Conservation (phyloP, 2,797 vertebrate species). For the Champsocephalus esox region DNA sequence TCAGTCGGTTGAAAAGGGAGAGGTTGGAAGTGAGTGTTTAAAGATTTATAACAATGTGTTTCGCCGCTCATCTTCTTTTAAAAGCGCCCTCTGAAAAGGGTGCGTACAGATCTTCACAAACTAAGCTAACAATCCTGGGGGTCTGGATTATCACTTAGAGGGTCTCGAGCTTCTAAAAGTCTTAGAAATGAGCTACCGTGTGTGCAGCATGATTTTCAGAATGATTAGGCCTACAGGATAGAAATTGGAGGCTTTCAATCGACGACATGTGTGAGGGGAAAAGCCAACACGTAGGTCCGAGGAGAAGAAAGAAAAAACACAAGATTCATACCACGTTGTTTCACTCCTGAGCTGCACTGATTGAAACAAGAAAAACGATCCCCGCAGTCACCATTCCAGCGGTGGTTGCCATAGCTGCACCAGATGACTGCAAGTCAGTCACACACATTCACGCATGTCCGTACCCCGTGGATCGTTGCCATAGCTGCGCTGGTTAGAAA, state of each 20-base stretch:
- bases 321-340: slow-evolving; percentile 61
- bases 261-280: slow-evolving; percentile 26
- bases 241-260: slow-evolving; percentile 54
- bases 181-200: slow-evolving; percentile 57
- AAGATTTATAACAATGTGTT: slow-evolving; percentile 47
- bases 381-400: slow-evolving; percentile 72
- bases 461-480: slow-evolving; percentile 78
- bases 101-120: slow-evolving; percentile 57
- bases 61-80: slow-evolving; percentile 52
- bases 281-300: slow-evolving; percentile 64
- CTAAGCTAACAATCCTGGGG: slow-evolving; percentile 48
- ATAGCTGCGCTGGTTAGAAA: slow-evolving; percentile 77
- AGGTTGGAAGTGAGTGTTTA: slow-evolving; percentile 60
- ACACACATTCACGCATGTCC: slow-evolving; percentile 67
- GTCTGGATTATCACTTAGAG: slow-evolving; percentile 66
- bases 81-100: slow-evolving; percentile 56
- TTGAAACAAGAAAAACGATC: slow-evolving; percentile 68
- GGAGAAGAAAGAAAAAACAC: slow-evolving; percentile 10
- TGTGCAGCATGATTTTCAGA: slow-evolving; percentile 45
- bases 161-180: slow-evolving; percentile 54
- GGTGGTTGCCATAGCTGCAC: slow-evolving; percentile 77
- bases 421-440: slow-evolving; percentile 72
- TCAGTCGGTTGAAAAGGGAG: slow-evolving; percentile 68
- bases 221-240: slow-evolving; percentile 58
- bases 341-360: slow-evolving; percentile 76